Conservation (phyloP, 92 coral and sea anemone species). For the Epizoanthus illoricatus region DNA sequence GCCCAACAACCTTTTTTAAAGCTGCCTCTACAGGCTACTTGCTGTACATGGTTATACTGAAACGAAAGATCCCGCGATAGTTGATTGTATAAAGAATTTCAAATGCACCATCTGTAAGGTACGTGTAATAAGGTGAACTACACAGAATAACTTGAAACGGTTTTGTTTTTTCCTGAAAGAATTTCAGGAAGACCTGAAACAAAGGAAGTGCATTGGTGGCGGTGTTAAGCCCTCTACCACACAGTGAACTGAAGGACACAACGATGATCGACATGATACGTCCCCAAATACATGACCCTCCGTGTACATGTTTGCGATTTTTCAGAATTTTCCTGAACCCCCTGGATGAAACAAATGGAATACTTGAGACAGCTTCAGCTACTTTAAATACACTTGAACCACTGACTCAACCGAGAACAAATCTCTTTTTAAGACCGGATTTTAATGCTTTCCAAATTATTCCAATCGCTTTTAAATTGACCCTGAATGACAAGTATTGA, state of each 20-base stretch:
- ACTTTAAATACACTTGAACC: neutral
- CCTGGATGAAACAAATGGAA: slow-evolving; percentile 13
- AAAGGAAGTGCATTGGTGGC: neutral
- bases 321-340: neutral
- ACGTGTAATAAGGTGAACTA: neutral
- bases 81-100: no score
- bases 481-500: slow-evolving; percentile 14
- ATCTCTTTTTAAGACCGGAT: slow-evolving; percentile 5
- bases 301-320: neutral
- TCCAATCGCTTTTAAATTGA: slow-evolving; percentile 7
- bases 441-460: slow-evolving; percentile 25
- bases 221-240: neutral
- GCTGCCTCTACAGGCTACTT: no score
- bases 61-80: no score
- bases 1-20: no score
- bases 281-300: neutral
- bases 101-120: no score
- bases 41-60: no score
- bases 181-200: slow-evolving; percentile 7
- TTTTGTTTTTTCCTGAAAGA: slow-evolving; percentile 16
- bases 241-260: neutral
- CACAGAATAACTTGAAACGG: neutral
- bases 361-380: slow-evolving; percentile 4
- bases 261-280: slow-evolving; percentile 3
- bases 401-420: neutral